Evolutionary conservation across 2,888 invertebrate species (phyloP).

Genomic region (Agelastica alni): DNA sequence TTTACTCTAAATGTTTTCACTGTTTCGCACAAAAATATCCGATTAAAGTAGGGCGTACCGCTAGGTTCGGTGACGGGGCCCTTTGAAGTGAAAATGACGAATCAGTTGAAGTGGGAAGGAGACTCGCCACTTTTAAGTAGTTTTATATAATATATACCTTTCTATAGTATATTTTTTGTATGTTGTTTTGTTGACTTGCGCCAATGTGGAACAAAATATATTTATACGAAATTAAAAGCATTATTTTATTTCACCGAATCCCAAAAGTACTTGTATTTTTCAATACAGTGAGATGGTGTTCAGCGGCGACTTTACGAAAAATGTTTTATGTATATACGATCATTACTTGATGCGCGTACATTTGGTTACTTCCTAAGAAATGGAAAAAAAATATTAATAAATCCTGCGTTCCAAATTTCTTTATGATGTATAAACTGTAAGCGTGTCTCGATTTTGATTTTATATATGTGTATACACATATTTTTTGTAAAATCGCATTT

Average conservation of each 20-base stretch:
- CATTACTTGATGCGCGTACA: no score
- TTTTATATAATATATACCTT: slow-evolving; percentile 53
- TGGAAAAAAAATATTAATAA: no score
- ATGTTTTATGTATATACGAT: slow-evolving; percentile 6
- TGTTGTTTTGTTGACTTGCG: slow-evolving; percentile 59
- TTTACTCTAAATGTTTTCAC: not conserved
- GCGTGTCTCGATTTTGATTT: no score
- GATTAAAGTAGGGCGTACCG: not conserved
- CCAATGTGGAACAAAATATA: slow-evolving; percentile 59
- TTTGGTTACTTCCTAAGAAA: no score
- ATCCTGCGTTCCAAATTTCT: no score
- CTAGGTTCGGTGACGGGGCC: no score
- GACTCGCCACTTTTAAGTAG: slow-evolving; percentile 42
- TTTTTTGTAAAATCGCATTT: not conserved
- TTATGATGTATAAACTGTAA: no score
- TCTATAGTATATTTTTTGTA: slow-evolving; percentile 57
- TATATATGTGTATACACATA: no score
- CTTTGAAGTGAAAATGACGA: no score
- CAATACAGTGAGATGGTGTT: not conserved
- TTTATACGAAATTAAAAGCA: slow-evolving; percentile 54
- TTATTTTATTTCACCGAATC: slow-evolving; percentile 39
- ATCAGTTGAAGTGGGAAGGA: slow-evolving; percentile 1
- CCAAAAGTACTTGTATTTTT: slow-evolving; percentile 5
- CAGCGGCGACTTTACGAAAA: not conserved
- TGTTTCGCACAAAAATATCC: not conserved